Percentiles rank a stretch among this genome's conserved stretches.
These are phyloP conservation scores for Exephanes ischioxanthus DNA, from an alignment of 2,888 invertebrate species.

Conservation along the genomic window DNA sequence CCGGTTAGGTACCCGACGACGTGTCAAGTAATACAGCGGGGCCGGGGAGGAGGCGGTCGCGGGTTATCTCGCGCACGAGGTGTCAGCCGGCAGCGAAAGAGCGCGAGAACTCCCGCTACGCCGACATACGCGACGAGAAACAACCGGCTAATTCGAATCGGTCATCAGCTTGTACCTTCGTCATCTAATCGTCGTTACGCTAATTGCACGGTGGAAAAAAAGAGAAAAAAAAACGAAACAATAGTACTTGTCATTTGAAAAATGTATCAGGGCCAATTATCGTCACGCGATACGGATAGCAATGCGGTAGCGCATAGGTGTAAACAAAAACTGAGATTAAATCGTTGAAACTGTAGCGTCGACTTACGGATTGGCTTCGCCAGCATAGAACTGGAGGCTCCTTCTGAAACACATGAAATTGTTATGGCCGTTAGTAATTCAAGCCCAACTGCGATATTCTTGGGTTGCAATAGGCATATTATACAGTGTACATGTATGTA, in stretches of 20 bases:
- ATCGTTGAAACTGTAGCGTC: conserved; percentile 5
- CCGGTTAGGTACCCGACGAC: conserved; percentile 70
- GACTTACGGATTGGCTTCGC: conserved; percentile 80
- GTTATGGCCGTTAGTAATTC: conserved; percentile 29
- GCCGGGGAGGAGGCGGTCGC: not conserved
- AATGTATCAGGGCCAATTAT: too few species aligned
- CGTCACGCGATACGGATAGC: too few species aligned
- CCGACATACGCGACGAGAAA: conserved; percentile 20
- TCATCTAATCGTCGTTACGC: not conserved
- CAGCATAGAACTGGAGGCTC: conserved; percentile 81
- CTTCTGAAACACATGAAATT: conserved; percentile 75
- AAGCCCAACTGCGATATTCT: conserved; percentile 48
- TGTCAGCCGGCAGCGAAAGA: conserved; percentile 47
- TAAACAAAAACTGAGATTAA: not conserved
- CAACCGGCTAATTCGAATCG: conserved; percentile 1
- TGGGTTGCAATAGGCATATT: conserved; percentile 43
- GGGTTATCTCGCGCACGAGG: conserved; percentile 33
- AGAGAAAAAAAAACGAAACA: not conserved
- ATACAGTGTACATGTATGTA: conserved; percentile 17
- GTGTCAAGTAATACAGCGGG: conserved; percentile 68
- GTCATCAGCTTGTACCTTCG: not conserved
- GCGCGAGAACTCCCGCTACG: conserved; percentile 9
- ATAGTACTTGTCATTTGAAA: too few species aligned
- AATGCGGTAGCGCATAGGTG: not conserved
- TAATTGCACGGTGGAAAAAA: not conserved